phyloP scores from a whole-genome alignment of 2,888 invertebrate genomes.

The Tipula lateralis region DNA sequence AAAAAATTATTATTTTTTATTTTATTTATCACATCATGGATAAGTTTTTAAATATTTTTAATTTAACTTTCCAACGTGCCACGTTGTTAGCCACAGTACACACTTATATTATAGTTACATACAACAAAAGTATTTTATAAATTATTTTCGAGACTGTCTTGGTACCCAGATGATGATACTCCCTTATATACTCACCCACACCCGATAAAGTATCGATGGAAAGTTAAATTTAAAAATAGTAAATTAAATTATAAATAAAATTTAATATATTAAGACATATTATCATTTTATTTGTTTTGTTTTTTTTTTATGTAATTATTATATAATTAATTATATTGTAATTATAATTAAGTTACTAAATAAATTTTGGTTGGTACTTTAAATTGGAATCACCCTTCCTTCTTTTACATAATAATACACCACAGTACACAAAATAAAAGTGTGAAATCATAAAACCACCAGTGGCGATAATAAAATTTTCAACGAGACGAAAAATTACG shows the following conservation, averaged over 20 bases:
- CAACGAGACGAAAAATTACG: background rate
- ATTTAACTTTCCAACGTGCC: background rate
- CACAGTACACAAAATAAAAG: background rate
- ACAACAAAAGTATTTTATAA: background rate
- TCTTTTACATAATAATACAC: background rate
- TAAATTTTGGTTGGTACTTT: background rate
- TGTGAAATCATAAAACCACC: background rate
- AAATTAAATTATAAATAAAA: background rate
- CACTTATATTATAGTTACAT: background rate
- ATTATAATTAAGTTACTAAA: background rate
- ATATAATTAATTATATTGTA: background rate
- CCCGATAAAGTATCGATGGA: background rate
- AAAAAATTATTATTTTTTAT: background rate
- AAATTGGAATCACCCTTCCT: background rate
- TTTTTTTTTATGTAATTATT: background rate
- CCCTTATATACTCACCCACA: background rate
- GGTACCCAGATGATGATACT: background rate
- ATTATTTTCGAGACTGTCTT: background rate
- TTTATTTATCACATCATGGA: background rate
- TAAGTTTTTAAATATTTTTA: background rate
- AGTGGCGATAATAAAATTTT: background rate
- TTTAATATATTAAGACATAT: constrained; percentile 11
- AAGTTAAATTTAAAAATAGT: background rate
- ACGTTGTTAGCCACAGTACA: background rate
- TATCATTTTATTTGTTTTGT: background rate